Base-by-base conservation (phyloP, 2,113 vertebrate genomes). In the Nerophis lumbriciformis region DNA sequence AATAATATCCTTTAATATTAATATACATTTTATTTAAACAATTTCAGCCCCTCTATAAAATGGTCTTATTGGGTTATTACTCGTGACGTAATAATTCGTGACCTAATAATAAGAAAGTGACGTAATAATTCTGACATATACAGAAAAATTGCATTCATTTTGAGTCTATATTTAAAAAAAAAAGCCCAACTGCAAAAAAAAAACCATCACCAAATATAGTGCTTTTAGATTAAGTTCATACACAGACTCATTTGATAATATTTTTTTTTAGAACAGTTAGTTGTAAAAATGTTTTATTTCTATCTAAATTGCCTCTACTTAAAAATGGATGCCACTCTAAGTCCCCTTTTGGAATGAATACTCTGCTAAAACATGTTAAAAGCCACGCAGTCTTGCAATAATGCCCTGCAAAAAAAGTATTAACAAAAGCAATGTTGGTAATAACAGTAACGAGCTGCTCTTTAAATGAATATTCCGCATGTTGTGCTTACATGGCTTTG, bases 391-490 rank as follows among this genome's bases (percentile, higher is more conserved):
- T 50, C 9, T 59, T 48, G 4, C 55, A 48, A 53, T 44, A 52
- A 55, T 48, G 42, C 19, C 13, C 16, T 50, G 8, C 9, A 28
- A 68, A 52, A 48, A 50, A 45, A 47, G 45, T 52, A 13, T 19
- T 19, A 49, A 53, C 28, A 36, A 28, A 28, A 28, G 67, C 36
- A 65, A 70, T 62, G 51, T 28, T 66, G 48, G 47, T 14, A 50
- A 4, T 42, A 48, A 53, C 59, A 53, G n/a, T 44, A 59, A 10
- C 54, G 42, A 36, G 37, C 36, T 56, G 4, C 2, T 45, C 65
- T 70, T 66, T 71, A 39, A 71, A 63, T 67, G 61, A 38, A 65
- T 63, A 63, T 45, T 51, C 63, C 38, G 11, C 53, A 0, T 60
- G 19, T 45, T 55, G 36, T 65, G 28, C 60, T 65, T 73, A 38